Evolutionary conservation across 2,888 invertebrate species (phyloP), one percentile per base, ranked within the genome.

Genomic region (Volucella inflata): DNA sequence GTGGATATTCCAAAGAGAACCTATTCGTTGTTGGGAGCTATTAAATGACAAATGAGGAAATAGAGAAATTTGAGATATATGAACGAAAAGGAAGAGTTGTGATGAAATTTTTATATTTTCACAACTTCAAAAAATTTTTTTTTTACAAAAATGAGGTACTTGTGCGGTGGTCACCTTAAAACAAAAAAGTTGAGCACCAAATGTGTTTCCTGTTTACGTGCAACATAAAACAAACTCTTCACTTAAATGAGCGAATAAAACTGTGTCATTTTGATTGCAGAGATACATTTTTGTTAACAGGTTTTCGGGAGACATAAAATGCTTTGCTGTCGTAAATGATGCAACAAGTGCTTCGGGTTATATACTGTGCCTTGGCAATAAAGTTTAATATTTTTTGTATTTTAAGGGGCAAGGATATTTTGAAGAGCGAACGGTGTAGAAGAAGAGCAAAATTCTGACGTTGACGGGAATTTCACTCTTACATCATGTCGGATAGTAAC

Each of bases 1-100:
- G 50, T 77, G 72, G 71, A 48, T 78, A 71, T 55, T 40, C 17
- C 9, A 62, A 8, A 60, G 44, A 38, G 48, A 2, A 8, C 50
- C 38, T 11, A 57, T 11, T 30, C 6, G 6, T 30, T 38, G 64
- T 14, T 11, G 64, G 50, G 30, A 48, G 14, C 44, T 85, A 77
- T 81, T 40, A 59, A 68, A 48, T 84, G 44, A 53, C 84, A 55
- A 76, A 85, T 85, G 85, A 85, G 85, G 85, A 85, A 85, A 85
- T 55, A 72, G 53, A n/a, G 81, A 72, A 81, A 77, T 71, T 38
- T 62, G 71, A 85, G 57, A 72, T 51, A 51, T 17, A 21, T 42
- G 11, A 10, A 46, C 40, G 16, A 48, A 46, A 40, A 70, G 17
- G 12, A 2, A 16, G 17, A 53, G 38, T 16, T 50, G 59, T 68